Base-by-base conservation (phyloP, 1,140 invertebrate species). In the Berghia stephanieae region DNA sequence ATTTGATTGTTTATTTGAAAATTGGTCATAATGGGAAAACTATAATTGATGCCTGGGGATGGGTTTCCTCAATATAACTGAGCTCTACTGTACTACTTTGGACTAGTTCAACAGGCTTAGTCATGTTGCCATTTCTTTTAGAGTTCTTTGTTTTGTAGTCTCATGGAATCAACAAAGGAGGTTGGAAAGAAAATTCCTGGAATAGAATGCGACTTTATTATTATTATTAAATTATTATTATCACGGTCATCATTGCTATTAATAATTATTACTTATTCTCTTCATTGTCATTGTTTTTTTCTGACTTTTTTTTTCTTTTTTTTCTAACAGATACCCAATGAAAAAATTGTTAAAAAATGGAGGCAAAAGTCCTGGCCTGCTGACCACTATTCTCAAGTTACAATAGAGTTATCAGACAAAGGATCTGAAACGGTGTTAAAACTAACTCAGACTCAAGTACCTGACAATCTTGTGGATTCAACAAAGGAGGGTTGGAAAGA, bases 141-240 rank as follows among this genome's bases (percentile, higher is more conserved):
- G n/a, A n/a, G n/a, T n/a, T n/a, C n/a, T n/a, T n/a, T n/a, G n/a
- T n/a, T n/a, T n/a, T n/a, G n/a, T n/a, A n/a, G n/a, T n/a, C n/a
- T n/a, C n/a, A n/a, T n/a, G n/a, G n/a, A n/a, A n/a, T n/a, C n/a
- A n/a, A n/a, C n/a, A 93, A 92, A 85, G 92, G 94, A 79, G 97
- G 98, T 84, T 98, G 96, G 96, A 92, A 94, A 77, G 91, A 94
- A 68, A 97, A 97, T 89, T 98, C 97, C 87, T 98, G 95, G 93
- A 93, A 96, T 82, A 92, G 95, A 78, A 97, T 98, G 83, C 96
- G 96, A 89, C 92, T n/a, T n/a, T n/a, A n/a, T n/a, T n/a, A n/a
- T n/a, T n/a, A n/a, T n/a, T n/a, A n/a, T n/a, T n/a, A n/a, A n/a
- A n/a, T n/a, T n/a, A n/a, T n/a, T n/a, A n/a, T n/a, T n/a, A n/a